A percentile compares a stretch with the other conserved stretches of the same genome.
These are phyloP conservation scores for Scrobipalpa costella DNA, from an alignment of 2,888 invertebrate species.

Conservation along the genomic window DNA sequence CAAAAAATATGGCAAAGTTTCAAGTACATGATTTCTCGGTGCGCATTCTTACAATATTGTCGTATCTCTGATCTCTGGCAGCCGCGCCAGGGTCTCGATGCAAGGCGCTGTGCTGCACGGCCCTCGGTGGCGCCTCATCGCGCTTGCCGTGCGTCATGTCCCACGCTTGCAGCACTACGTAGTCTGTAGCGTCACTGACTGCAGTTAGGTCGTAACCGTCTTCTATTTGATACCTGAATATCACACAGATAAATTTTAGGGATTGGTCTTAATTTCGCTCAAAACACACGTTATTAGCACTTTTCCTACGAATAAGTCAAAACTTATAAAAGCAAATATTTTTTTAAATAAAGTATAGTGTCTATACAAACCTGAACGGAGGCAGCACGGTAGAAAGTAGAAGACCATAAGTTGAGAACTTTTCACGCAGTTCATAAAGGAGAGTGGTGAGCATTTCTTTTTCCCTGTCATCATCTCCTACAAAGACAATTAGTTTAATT, in stretches of 20 bases:
- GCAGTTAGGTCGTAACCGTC: conserved; percentile 84
- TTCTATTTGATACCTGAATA: conserved; percentile 79
- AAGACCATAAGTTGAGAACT: conserved; percentile 80
- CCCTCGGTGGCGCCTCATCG: conserved; percentile 68
- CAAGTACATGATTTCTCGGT: background rate
- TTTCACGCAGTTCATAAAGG: conserved; percentile 82
- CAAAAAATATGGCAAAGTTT: background rate
- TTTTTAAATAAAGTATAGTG: too few species aligned
- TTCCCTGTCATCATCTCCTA: conserved; percentile 64
- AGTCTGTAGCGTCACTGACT: conserved; percentile 83
- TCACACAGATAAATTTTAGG: background rate
- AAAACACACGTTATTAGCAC: background rate
- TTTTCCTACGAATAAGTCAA: background rate
- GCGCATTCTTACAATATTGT: conserved; percentile 63
- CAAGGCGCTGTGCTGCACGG: conserved; percentile 75
- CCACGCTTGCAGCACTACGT: conserved; percentile 86
- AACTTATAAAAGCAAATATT: too few species aligned
- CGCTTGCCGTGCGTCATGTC: conserved; percentile 73
- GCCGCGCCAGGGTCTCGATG: conserved; percentile 72
- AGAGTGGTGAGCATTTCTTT: conserved; percentile 79
- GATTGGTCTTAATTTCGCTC: too few species aligned
- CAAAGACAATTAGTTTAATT: background rate
- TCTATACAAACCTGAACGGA: conserved; percentile 72
- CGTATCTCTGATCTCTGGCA: conserved; percentile 67
- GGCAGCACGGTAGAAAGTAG: conserved; percentile 81